These are phyloP conservation scores for Helicorthomorpha holstii DNA, from an alignment of 1,140 invertebrate genomes.

Conservation along the genomic window DNA sequence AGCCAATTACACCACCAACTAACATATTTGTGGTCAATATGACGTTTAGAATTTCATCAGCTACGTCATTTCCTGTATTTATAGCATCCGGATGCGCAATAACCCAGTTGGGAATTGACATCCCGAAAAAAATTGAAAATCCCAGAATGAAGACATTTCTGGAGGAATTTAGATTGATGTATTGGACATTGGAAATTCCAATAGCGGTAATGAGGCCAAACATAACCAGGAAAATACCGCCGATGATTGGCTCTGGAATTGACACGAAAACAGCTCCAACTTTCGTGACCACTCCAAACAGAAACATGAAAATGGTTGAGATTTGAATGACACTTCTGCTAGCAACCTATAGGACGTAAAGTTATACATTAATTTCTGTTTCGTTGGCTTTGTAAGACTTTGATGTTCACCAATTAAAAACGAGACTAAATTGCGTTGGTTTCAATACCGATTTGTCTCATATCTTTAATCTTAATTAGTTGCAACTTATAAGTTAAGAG, in stretches of 20 bases:
- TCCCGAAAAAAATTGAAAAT: constrained; percentile 22
- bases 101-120: constrained; percentile 25
- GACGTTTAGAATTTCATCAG: constrained; percentile 47
- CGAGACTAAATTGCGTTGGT: too few relatives aligned
- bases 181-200: constrained; percentile 31
- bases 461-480: too few relatives aligned
- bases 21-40: constrained; percentile 71
- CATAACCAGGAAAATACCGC: constrained; percentile 70
- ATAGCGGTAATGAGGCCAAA: constrained; percentile 72
- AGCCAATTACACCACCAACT: constrained; percentile 58
- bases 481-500: constrained; percentile 15
- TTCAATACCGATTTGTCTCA: too few relatives aligned
- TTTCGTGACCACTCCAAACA: constrained; percentile 22
- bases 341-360: constrained; percentile 42
- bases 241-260: constrained; percentile 27
- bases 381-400: too few relatives aligned
- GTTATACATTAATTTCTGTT: too few relatives aligned
- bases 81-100: constrained; percentile 16
- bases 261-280: constrained; percentile 22
- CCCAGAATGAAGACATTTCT: constrained; percentile 28
- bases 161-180: constrained; percentile 24
- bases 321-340: constrained; percentile 70
- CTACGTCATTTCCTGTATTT: constrained; percentile 12
- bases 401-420: too few relatives aligned
- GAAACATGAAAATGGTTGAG: constrained; percentile 18